Conservation (phyloP, 2,797 vertebrate species). For the Ptychadena robeensis region DNA sequence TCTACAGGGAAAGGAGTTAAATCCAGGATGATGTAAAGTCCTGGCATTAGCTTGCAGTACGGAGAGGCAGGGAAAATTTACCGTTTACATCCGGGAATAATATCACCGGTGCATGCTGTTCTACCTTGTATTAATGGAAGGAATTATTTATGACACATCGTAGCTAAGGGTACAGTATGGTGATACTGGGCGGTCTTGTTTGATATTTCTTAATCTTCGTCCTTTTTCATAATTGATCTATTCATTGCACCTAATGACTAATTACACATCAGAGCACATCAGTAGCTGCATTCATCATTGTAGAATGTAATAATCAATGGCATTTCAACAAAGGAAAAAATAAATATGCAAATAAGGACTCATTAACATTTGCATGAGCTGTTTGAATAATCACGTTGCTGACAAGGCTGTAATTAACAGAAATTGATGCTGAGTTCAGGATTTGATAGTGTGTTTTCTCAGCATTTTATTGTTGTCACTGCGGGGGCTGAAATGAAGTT, state of each 20-base stretch:
- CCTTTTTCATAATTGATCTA: constrained; percentile 97
- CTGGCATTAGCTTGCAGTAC: constrained; percentile 28
- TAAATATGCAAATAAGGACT: constrained; percentile 99
- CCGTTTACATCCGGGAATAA: constrained; percentile 76
- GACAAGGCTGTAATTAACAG: constrained; percentile 97
- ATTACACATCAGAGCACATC: constrained; percentile 98
- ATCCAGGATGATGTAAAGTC: constrained; percentile 33
- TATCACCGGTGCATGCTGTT: constrained; percentile 69
- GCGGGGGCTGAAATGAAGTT: constrained; percentile 82
- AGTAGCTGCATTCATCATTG: constrained; percentile 98
- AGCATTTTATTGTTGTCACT: constrained; percentile 82
- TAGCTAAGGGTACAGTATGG: constrained; percentile 57
- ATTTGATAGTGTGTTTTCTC: constrained; percentile 86
- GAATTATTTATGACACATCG: constrained; percentile 73
- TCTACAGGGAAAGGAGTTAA: constrained; percentile 45
- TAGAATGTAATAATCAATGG: constrained; percentile 99
- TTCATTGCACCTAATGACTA: constrained; percentile 99
- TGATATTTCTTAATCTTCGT: constrained; percentile 91
- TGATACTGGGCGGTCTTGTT: constrained; percentile 83
- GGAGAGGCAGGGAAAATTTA: constrained; percentile 61
- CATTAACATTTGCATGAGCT: constrained; percentile 99
- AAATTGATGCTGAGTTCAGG: constrained; percentile 95
- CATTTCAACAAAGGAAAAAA: constrained; percentile 99
- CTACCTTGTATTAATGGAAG: constrained; percentile 74
- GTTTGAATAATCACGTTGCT: constrained; percentile 98